These are phyloP conservation scores for Nebria salina DNA, from an alignment of 2,888 invertebrate genomes.

Conservation along the genomic window DNA sequence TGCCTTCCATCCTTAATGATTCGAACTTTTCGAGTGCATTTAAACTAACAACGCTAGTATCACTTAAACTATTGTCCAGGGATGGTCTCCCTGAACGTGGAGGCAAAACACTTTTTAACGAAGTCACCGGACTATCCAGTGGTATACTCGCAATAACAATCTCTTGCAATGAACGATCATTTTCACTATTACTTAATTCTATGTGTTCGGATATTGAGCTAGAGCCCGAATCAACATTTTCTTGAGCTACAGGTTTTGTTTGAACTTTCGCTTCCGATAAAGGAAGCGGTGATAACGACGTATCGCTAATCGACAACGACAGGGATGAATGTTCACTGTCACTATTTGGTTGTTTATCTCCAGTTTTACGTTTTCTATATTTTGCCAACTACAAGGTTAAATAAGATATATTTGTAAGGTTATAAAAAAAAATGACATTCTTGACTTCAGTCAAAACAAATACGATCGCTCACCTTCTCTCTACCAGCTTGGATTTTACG, in stretches of 20 bases:
- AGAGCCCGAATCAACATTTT: constrained; percentile 44
- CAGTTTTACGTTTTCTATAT: constrained; percentile 48
- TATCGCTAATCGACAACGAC: constrained; percentile 48
- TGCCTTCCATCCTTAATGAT: constrained; percentile 48
- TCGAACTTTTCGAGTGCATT: constrained; percentile 51
- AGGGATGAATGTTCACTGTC: constrained; percentile 46
- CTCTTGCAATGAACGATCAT: constrained; percentile 61
- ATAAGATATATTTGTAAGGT: constrained; percentile 30
- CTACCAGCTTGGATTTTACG: constrained; percentile 48
- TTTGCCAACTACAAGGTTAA: constrained; percentile 48
- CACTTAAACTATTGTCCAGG: constrained; percentile 51
- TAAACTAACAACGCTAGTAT: constrained; percentile 52
- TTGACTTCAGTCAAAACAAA: constrained; percentile 29
- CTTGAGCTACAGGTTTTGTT: constrained; percentile 25
- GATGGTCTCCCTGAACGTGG: constrained; percentile 45
- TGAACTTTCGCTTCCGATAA: constrained; percentile 47
- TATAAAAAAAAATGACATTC: constrained; percentile 27
- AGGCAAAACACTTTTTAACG: constrained; percentile 49
- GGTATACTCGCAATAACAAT: constrained; percentile 58
- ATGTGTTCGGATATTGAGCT: constrained; percentile 50
- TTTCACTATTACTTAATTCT: constrained; percentile 56
- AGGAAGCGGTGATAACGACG: constrained; percentile 49
- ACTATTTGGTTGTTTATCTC: constrained; percentile 30
- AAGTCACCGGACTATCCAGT: constrained; percentile 47
- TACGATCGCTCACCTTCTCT: constrained; percentile 47